Evolutionary conservation across 2,888 invertebrate species (phyloP).

Genomic region (Troides oblongomaculatus): DNA sequence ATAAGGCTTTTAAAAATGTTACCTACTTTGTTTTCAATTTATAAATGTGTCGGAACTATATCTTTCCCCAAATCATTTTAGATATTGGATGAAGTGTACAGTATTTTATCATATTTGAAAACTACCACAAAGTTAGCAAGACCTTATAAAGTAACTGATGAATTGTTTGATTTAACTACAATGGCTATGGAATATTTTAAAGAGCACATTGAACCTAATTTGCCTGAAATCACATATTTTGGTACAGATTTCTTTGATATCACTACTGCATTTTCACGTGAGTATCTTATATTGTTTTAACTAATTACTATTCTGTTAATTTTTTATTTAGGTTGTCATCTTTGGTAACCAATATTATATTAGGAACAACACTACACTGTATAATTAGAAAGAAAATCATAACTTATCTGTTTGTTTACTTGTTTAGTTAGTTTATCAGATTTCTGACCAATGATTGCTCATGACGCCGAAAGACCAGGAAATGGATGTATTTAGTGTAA

Average conservation of each 20-base stretch:
- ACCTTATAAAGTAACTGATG: slow-evolving; percentile 96
- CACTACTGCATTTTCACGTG: slow-evolving; percentile 84
- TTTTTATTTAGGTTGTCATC: too few relatives aligned
- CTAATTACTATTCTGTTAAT: background rate
- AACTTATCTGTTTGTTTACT: too few relatives aligned
- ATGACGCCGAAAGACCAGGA: too few relatives aligned
- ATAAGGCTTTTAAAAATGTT: background rate
- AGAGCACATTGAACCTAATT: slow-evolving; percentile 93
- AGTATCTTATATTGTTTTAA: slow-evolving; percentile 48
- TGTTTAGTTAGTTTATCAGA: too few relatives aligned
- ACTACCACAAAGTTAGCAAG: slow-evolving; percentile 89
- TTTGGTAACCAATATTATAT: too few relatives aligned
- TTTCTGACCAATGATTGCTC: too few relatives aligned
- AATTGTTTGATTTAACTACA: slow-evolving; percentile 95
- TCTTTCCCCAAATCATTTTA: slow-evolving; percentile 55
- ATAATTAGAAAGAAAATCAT: too few relatives aligned
- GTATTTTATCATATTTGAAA: slow-evolving; percentile 91
- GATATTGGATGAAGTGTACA: slow-evolving; percentile 95
- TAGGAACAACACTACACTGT: too few relatives aligned
- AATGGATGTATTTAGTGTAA: too few relatives aligned
- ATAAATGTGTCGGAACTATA: background rate
- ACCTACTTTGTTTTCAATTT: background rate
- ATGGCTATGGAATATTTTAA: slow-evolving; percentile 99
- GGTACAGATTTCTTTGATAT: slow-evolving; percentile 91
- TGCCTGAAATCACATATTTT: slow-evolving; percentile 94